These are phyloP conservation scores for human (Homo sapiens) DNA, from an alignment of 2,113 vertebrate genomes.

Conservation along the genomic window GRCh38 chr9:3221501-3222000, in stretches of 20 bases:
- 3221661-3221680: constrained; percentile 81
- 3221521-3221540: constrained; percentile 81
- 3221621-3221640: constrained; percentile 74
- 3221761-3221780: constrained; percentile 61
- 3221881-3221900: constrained; percentile 38
- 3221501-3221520: constrained; percentile 79
- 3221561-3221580: constrained; percentile 69
- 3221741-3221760: constrained; percentile 62
- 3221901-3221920: constrained; percentile 63
- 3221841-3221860: constrained; percentile 28
- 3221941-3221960: constrained; percentile 52
- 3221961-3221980: constrained; percentile 41
- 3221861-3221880: constrained; percentile 60
- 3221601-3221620: constrained; percentile 70
- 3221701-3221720: constrained; percentile 76
- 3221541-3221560: constrained; percentile 76
- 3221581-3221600: constrained; percentile 70
- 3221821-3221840: constrained; percentile 55
- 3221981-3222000: constrained; percentile 43
- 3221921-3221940: constrained; percentile 57
- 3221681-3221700: constrained; percentile 74
- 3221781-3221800: constrained; percentile 54
- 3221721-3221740: constrained; percentile 61
- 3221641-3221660: constrained; percentile 74
- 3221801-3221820: constrained; percentile 69